phyloP scores from a whole-genome alignment of 64 coral and sea anemone species.

The Actinia equina region DNA sequence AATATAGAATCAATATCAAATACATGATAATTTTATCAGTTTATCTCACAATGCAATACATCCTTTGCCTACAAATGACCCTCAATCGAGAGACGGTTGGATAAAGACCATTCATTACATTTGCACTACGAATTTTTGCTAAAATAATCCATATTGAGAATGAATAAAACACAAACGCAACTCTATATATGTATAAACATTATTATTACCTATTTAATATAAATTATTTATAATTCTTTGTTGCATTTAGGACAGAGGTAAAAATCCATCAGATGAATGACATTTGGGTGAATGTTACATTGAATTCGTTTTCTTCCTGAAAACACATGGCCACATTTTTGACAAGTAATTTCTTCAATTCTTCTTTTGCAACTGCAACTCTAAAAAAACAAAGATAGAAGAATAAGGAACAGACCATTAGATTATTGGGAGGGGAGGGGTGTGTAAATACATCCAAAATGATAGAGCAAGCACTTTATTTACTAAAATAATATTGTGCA shows the following conservation, averaged over 20 bases:
- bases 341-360: conserved; percentile 18
- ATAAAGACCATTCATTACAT: no score
- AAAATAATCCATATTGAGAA: no score
- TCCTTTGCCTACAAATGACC: no score
- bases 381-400: conserved; percentile 13
- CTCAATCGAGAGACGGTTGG: no score
- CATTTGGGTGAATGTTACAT: conserved; percentile 39
- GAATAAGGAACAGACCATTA: not conserved
- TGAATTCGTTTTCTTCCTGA: conserved; percentile 15
- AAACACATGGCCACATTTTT: conserved; percentile 25
- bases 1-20: no score
- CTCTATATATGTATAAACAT: no score
- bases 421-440: not conserved
- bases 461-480: no score
- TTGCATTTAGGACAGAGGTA: conserved; percentile 25
- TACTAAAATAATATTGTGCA: no score
- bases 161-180: no score
- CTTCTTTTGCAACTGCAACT: conserved; percentile 44
- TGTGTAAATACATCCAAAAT: not conserved
- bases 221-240: not conserved
- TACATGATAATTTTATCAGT: no score
- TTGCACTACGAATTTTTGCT: no score
- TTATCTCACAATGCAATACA: no score
- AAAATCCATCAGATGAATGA: conserved; percentile 50
- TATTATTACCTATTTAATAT: not conserved